Evolutionary conservation across 2,797 vertebrate genomes (phyloP).

Genomic region (Tokudaia tokunoshimensis): DNA sequence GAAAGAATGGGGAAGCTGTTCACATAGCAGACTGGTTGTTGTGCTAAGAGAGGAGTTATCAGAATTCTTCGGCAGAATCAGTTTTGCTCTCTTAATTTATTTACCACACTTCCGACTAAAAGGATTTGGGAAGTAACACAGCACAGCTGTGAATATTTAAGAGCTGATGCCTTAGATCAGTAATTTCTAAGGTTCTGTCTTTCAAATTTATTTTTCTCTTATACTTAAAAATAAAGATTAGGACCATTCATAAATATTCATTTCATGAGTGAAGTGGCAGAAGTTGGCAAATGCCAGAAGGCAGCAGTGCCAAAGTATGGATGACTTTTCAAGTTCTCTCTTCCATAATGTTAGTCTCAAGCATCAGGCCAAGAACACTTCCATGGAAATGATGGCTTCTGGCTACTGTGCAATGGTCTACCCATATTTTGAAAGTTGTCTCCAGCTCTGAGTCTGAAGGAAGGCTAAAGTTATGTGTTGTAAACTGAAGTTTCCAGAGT

Average conservation of each 20-base stretch:
- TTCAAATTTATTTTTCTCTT: slow-evolving; percentile 69
- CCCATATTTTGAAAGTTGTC: not conserved
- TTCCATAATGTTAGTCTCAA: not conserved
- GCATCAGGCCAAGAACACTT: not conserved
- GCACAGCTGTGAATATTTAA: slow-evolving; percentile 74
- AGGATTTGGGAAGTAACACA: slow-evolving; percentile 59
- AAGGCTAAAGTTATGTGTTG: not conserved
- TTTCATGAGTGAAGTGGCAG: not conserved
- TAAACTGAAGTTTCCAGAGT: not conserved
- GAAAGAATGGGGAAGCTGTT: slow-evolving; percentile 55
- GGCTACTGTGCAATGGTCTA: accelerated
- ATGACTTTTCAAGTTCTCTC: not conserved
- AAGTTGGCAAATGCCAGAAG: not conserved
- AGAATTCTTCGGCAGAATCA: slow-evolving; percentile 5
- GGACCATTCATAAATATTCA: slow-evolving; percentile 74
- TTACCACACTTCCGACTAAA: slow-evolving; percentile 61
- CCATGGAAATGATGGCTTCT: not conserved
- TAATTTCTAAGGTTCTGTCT: slow-evolving; percentile 44
- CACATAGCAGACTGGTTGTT: slow-evolving; percentile 72
- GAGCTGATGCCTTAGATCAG: slow-evolving; percentile 60
- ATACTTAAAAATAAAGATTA: slow-evolving; percentile 67
- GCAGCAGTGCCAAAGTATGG: not conserved
- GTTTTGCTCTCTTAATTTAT: slow-evolving; percentile 73
- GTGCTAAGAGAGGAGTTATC: slow-evolving; percentile 44
- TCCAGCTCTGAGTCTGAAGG: not conserved